Conservation (phyloP, 2,113 vertebrate species). For the Hyaena hyaena region DNA sequence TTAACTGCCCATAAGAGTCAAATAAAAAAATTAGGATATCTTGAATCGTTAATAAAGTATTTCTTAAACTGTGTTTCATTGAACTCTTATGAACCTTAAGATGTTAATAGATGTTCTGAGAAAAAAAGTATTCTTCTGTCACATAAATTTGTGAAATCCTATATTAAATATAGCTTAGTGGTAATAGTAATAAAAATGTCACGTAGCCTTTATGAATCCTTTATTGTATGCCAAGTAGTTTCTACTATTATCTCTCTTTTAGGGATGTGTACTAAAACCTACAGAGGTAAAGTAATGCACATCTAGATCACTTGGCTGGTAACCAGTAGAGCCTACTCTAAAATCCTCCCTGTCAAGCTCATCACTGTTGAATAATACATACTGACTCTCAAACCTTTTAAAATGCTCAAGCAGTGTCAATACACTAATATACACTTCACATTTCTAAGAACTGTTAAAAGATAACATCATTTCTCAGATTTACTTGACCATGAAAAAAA, state of each 20-base stretch:
- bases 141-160: constrained; percentile 47
- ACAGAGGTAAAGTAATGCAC: neutral
- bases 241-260: neutral
- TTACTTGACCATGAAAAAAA: neutral
- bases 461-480: neutral
- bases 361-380: neutral
- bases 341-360: neutral
- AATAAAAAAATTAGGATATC: neutral
- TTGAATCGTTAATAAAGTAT: constrained; percentile 40
- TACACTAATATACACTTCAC: neutral
- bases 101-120: constrained; percentile 46
- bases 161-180: neutral
- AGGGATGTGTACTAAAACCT: neutral
- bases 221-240: neutral
- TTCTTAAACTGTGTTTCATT: constrained; percentile 20
- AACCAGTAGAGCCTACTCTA: neutral
- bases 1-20: neutral
- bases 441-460: constrained; percentile 5
- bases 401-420: neutral
- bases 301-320: neutral
- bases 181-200: constrained; percentile 35
- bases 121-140: neutral
- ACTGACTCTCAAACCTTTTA: neutral
- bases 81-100: neutral
- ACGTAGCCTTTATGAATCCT: neutral